Evolutionary conservation across 2,797 vertebrate species (phyloP), one percentile per base, ranked within the genome.

Genomic region (Furcifer pardalis): DNA sequence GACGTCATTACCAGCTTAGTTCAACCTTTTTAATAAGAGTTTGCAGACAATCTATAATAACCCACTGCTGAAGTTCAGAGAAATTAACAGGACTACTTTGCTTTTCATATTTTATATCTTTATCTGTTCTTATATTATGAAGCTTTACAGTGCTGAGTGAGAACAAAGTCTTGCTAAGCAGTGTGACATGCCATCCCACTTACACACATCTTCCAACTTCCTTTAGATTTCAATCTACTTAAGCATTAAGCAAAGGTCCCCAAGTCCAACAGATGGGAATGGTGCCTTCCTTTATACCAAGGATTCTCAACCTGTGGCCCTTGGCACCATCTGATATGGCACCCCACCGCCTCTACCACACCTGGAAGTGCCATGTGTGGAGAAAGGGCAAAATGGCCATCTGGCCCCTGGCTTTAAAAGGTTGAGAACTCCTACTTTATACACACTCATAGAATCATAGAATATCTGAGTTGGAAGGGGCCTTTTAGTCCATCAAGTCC

Each of bases 41-140:
- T n/a, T 66, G 9, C 17, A 21, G n/a, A 4, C 44, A 69, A 21
- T 46, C 2, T n/a, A 15, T 46, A 71, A 32, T 56, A 37, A 37
- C 15, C 30, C n/a, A 10, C 13, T 32, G 27, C 17, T 37, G 60
- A 59, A 40, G 13, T 66, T 79, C 30, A 65, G 44, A 1, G 10
- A 78, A 15, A 12, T 72, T 62, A 60, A 8, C 10, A 84, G 1
- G 4, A 13, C 2, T 52, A 65, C 37, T 35, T 87, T 82, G n/a
- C 81, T 85, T 87, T 87, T 77, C 71, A 9, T 32, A 40, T 79
- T 40, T 92, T 89, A 49, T n/a, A 30, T 88, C 32, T 89, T 46
- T 37, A 81, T 46, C 25, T 86, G 79, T 44, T 88, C 32, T 19
- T 35, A 77, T 21, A 69, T 10, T 7, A 25, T 37, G 35, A 44